Conservation (phyloP, 2,113 vertebrate genomes). For the Heterotilapia buettikoferi region DNA sequence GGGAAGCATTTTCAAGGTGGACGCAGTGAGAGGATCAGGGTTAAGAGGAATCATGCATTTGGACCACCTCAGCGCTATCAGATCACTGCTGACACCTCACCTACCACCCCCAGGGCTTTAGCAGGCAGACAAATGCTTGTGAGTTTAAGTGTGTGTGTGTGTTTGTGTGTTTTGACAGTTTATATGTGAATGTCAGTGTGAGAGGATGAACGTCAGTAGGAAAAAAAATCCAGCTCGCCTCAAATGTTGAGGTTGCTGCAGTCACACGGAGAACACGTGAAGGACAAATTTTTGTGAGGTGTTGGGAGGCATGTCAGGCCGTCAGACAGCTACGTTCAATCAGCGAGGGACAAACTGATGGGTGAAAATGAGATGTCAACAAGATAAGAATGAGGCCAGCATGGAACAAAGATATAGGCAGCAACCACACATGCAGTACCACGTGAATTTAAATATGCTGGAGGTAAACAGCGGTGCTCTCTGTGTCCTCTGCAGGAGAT, state of each 20-base stretch:
- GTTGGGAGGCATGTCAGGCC: neutral
- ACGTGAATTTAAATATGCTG: neutral
- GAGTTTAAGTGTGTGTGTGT: neutral
- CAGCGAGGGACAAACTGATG: conserved; percentile 36
- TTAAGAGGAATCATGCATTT: conserved; percentile 44
- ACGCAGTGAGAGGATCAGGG: conserved; percentile 39
- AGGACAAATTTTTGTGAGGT: conserved; percentile 36
- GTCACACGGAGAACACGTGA: neutral
- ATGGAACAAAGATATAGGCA: neutral
- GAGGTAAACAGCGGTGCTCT: neutral
- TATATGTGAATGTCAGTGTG: neutral
- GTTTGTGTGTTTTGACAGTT: neutral
- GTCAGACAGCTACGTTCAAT: conserved; percentile 45
- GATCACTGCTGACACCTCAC: conserved; percentile 62
- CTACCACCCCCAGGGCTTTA: conserved; percentile 37
- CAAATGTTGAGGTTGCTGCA: conserved; percentile 33
- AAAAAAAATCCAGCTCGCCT: neutral
- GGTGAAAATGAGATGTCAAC: conserved; percentile 59
- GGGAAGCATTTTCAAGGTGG: conserved; percentile 33
- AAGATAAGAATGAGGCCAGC: conserved; percentile 15
- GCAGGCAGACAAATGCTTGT: neutral
- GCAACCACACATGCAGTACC: neutral
- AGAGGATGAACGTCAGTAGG: neutral
- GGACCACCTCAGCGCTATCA: conserved; percentile 57
- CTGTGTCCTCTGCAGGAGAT: neutral